Conservation (phyloP, 2,888 invertebrate species). For the Leptura quadrifasciata region DNA sequence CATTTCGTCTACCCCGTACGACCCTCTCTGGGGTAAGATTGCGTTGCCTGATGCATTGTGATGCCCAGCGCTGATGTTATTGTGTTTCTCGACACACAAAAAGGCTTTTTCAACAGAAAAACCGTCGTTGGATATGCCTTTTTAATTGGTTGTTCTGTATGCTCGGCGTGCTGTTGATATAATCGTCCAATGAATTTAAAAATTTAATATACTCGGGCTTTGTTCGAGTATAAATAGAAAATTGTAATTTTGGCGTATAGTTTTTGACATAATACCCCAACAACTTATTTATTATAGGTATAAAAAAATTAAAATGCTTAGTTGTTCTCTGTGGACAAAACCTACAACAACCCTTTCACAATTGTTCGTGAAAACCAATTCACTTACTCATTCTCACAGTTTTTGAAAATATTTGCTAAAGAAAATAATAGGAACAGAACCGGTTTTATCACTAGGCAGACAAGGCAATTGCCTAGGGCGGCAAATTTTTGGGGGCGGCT, state of each 20-base stretch:
- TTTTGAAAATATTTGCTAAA: too few species aligned
- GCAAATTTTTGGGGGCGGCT: too few species aligned
- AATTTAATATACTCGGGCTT: background rate
- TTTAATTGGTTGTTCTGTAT: constrained; percentile 21
- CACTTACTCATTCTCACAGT: too few species aligned
- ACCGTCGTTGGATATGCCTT: constrained; percentile 26
- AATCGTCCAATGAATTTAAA: background rate
- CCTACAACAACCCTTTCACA: too few species aligned
- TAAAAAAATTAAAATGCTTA: too few species aligned
- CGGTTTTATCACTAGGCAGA: too few species aligned
- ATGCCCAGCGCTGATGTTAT: constrained; percentile 16
- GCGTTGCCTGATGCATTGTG: constrained; percentile 37
- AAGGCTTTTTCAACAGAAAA: constrained; percentile 35
- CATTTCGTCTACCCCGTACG: constrained; percentile 13
- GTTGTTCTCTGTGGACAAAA: too few species aligned
- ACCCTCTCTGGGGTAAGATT: constrained; percentile 32
- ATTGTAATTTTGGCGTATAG: background rate
- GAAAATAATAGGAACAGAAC: too few species aligned
- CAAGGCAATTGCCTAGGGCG: too few species aligned
- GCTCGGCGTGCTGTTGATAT: background rate
- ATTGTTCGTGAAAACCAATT: too few species aligned
- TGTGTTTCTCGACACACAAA: constrained; percentile 27
- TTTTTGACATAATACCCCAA: too few species aligned
- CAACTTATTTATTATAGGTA: too few species aligned
- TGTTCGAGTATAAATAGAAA: background rate